A percentile compares a stretch with the other conserved stretches of the same genome.
These are phyloP conservation scores for Diadema setosum DNA, from an alignment of 35 echinoderm and acorn worm genomes.

Conservation along the genomic window DNA sequence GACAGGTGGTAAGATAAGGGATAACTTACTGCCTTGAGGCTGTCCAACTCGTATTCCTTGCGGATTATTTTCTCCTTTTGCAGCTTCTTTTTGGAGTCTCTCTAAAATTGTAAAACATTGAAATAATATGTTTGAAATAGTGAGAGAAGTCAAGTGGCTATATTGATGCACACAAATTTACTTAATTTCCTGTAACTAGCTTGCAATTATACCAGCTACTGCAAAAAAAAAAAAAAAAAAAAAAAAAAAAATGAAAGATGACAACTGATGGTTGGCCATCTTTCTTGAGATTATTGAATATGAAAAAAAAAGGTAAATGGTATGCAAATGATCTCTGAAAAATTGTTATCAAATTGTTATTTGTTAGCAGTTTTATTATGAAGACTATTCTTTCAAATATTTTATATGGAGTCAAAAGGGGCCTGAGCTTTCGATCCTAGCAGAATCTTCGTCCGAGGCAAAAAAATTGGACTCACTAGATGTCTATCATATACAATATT, in stretches of 20 bases:
- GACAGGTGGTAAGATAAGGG: too few species aligned
- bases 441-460: too few species aligned
- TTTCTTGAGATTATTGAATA: neutral
- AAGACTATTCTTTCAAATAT: too few species aligned
- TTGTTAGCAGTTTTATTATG: too few species aligned
- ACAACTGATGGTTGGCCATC: neutral
- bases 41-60: conserved; percentile 92
- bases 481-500: too few species aligned
- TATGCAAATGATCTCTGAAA: neutral
- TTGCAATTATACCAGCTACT: neutral
- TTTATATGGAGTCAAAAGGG: too few species aligned
- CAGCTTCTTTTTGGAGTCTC: conserved; percentile 71
- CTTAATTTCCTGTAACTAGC: neutral
- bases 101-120: too few species aligned
- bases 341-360: too few species aligned
- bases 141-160: neutral
- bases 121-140: too few species aligned
- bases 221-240: neutral
- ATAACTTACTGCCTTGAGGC: conserved; percentile 85
- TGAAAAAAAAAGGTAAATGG: neutral
- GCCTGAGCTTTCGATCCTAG: too few species aligned
- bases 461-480: too few species aligned
- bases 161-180: neutral
- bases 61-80: conserved; percentile 81
- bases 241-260: neutral